These are phyloP conservation scores for Picus viridis DNA, from an alignment of 2,797 vertebrate species.

Conservation along the genomic window DNA sequence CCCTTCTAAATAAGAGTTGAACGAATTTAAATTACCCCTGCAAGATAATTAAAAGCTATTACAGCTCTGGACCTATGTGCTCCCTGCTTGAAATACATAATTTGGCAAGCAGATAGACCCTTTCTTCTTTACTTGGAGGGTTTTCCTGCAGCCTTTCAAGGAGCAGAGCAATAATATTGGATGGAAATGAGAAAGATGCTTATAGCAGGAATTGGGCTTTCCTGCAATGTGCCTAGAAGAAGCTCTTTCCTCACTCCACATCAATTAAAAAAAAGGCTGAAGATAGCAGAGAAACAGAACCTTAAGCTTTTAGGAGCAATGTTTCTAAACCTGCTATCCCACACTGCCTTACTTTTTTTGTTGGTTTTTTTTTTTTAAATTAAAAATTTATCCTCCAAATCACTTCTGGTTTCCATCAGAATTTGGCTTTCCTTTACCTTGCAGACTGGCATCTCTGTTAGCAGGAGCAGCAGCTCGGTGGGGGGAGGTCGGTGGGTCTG, in stretches of 20 bases:
- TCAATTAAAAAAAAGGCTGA: background rate
- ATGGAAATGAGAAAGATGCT: background rate
- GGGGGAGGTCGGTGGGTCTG: background rate
- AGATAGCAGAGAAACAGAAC: slow-evolving; percentile 4
- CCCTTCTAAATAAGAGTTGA: slow-evolving; percentile 34
- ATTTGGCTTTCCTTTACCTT: slow-evolving; percentile 20
- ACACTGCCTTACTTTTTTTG: background rate
- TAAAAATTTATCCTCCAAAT: slow-evolving; percentile 30
- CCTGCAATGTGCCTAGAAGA: background rate
- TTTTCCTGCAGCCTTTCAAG: background rate
- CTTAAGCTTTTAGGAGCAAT: slow-evolving; percentile 24
- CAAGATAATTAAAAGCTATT: slow-evolving; percentile 29
- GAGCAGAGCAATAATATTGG: background rate
- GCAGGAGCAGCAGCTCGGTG: background rate
- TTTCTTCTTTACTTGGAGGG: background rate
- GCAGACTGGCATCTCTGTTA: background rate
- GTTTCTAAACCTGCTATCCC: slow-evolving; percentile 23
- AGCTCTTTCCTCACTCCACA: background rate
- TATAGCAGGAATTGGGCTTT: slow-evolving; percentile 3
- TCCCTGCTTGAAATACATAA: background rate
- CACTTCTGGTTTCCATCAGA: background rate
- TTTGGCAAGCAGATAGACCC: background rate
- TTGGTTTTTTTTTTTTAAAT: background rate
- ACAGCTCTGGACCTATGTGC: background rate
- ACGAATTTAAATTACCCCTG: slow-evolving; percentile 35